A percentile compares a stretch with the other conserved stretches of the same genome.
Conservation (phyloP, 2,113 vertebrate species). For the Setophaga petechia region DNA sequence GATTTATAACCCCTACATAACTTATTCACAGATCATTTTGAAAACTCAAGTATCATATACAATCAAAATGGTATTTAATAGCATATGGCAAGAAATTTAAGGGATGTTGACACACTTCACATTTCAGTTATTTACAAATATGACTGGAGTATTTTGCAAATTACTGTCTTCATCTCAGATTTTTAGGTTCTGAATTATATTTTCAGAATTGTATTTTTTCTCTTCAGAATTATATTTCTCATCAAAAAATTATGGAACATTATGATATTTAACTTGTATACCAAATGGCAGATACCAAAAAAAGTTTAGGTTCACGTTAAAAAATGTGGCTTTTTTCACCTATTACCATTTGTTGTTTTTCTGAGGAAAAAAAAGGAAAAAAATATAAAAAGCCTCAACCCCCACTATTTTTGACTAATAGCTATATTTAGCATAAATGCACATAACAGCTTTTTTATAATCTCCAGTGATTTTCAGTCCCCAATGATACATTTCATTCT, state of each 20-base stretch:
- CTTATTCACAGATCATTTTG: background rate
- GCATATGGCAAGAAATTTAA: background rate
- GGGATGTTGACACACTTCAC: background rate
- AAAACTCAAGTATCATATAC: background rate
- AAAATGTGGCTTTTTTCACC: background rate
- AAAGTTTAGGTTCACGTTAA: background rate
- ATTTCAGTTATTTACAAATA: background rate
- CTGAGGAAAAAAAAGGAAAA: background rate
- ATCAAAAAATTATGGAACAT: background rate
- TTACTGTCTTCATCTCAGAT: background rate
- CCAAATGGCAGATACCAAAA: background rate
- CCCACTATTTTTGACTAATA: background rate
- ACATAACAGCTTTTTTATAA: background rate
- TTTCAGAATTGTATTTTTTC: background rate
- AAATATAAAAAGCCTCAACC: fast-evolving
- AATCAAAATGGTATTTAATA: background rate
- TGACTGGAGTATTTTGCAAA: background rate
- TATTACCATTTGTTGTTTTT: background rate
- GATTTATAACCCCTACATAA: background rate
- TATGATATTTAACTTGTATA: background rate
- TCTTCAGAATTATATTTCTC: background rate
- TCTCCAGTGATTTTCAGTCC: background rate
- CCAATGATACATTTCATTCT: background rate
- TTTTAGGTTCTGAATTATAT: background rate
- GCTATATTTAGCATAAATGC: background rate